Percentiles rank a stretch among this genome's conserved stretches.
Conservation (phyloP, 1,140 invertebrate species). For the Drosophila watanabei region DNA sequence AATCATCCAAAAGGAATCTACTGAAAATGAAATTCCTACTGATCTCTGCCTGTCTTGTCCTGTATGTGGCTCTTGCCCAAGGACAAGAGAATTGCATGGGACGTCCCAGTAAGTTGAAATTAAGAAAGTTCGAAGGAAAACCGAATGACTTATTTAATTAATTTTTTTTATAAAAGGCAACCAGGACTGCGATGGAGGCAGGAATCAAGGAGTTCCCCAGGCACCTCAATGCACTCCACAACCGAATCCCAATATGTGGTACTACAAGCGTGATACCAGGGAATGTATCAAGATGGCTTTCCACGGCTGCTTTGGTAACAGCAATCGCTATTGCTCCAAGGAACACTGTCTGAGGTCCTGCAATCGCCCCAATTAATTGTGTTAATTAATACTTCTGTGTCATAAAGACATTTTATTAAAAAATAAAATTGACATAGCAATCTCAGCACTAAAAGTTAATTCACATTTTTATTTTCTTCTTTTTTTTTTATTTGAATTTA, state of each 20-base stretch:
- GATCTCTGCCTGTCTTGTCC: neutral
- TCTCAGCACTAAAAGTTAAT: neutral
- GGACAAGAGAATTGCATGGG: neutral
- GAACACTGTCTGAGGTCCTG: slow-evolving; percentile 9
- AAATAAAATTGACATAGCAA: neutral
- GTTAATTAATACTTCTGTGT: neutral
- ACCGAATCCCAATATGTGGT: slow-evolving; percentile 10
- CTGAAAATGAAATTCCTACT: slow-evolving; percentile 6
- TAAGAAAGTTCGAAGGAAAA: neutral
- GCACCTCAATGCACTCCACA: slow-evolving; percentile 4
- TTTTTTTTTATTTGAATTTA: neutral
- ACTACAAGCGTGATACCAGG: neutral
- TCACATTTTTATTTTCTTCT: neutral
- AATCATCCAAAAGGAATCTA: neutral
- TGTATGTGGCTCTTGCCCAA: neutral
- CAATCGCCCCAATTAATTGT: neutral
- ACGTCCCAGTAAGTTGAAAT: neutral
- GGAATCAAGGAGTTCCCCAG: slow-evolving; percentile 9
- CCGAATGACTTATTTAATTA: too few relatives aligned
- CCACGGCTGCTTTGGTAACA: slow-evolving; percentile 7
- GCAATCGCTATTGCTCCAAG: slow-evolving; percentile 14
- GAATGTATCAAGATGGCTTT: slow-evolving; percentile 4
- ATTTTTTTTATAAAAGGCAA: neutral
- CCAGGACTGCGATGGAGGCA: slow-evolving; percentile 16
- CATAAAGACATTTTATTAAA: neutral